Percentiles rank a stretch among this genome's conserved stretches.
Conservation (phyloP, 2,113 vertebrate genomes). For the Elephantulus edwardii region DNA sequence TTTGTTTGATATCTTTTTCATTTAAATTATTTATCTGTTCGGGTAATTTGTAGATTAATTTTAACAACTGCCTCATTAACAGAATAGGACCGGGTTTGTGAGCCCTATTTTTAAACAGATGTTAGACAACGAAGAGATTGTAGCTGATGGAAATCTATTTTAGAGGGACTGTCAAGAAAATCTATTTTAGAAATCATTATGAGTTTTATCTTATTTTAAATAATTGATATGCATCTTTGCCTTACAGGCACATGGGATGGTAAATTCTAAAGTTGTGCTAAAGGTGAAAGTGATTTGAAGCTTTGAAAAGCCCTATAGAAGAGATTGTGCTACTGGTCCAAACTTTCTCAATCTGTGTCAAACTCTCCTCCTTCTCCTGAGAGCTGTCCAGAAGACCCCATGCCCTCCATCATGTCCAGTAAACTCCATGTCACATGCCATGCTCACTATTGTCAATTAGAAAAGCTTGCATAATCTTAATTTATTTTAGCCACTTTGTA, state of each 20-base stretch:
- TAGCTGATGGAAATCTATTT: constrained; percentile 56
- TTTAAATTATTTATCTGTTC: constrained; percentile 30
- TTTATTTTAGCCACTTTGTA: background rate
- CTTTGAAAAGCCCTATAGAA: background rate
- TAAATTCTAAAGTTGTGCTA: constrained; percentile 31
- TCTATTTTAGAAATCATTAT: constrained; percentile 61
- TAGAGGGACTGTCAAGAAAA: constrained; percentile 56
- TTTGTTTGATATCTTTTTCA: background rate
- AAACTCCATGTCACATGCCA: accelerated
- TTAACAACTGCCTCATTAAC: constrained; percentile 10
- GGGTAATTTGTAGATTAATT: constrained; percentile 34
- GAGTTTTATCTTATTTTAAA: constrained; percentile 55
- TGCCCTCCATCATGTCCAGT: accelerated
- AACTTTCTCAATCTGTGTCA: background rate
- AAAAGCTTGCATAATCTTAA: background rate
- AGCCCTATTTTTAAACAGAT: constrained; percentile 61
- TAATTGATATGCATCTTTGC: background rate
- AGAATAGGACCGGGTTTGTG: constrained; percentile 37
- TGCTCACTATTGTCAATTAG: background rate
- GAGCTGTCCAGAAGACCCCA: background rate
- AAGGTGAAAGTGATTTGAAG: background rate
- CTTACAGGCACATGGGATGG: constrained; percentile 24
- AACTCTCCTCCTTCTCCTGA: too few relatives aligned
- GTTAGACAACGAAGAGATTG: constrained; percentile 37
- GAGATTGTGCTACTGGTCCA: background rate